Conservation (phyloP, 2,797 vertebrate genomes). For the Artibeus jamaicensis region DNA sequence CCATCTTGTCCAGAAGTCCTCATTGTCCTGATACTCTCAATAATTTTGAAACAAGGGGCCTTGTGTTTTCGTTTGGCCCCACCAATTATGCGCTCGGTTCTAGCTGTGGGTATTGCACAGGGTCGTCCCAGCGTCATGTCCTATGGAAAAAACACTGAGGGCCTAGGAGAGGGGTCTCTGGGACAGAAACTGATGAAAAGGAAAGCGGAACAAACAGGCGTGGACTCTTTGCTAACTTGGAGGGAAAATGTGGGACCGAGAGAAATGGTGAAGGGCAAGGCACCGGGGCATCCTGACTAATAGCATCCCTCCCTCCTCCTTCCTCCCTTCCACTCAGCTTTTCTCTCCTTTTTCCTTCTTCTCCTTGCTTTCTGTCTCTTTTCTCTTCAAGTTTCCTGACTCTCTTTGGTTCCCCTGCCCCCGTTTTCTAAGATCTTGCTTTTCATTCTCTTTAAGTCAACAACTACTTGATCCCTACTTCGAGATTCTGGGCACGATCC, state of each 20-base stretch:
- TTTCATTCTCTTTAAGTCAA: not conserved
- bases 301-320: not conserved
- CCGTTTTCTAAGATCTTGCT: not conserved
- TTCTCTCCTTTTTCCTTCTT: not conserved
- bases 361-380: not conserved
- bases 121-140: not conserved
- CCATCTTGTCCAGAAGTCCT: not conserved
- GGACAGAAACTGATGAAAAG: not conserved
- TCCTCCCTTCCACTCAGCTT: not conserved
- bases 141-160: not conserved
- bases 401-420: not conserved
- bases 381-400: not conserved
- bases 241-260: not conserved
- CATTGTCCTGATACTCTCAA: not conserved
- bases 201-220: too few species aligned
- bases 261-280: not conserved
- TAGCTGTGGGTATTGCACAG: not conserved
- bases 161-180: not conserved
- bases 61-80: not conserved
- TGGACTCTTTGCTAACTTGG: not conserved
- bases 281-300: fast-evolving
- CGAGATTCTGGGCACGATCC: not conserved
- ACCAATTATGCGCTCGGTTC: fast-evolving
- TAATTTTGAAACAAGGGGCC: not conserved
- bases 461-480: not conserved